Percentiles rank a stretch among this genome's conserved stretches.
Evolutionary conservation across 2,888 invertebrate species (phyloP).

Genomic region (Epistrophella euchroma): DNA sequence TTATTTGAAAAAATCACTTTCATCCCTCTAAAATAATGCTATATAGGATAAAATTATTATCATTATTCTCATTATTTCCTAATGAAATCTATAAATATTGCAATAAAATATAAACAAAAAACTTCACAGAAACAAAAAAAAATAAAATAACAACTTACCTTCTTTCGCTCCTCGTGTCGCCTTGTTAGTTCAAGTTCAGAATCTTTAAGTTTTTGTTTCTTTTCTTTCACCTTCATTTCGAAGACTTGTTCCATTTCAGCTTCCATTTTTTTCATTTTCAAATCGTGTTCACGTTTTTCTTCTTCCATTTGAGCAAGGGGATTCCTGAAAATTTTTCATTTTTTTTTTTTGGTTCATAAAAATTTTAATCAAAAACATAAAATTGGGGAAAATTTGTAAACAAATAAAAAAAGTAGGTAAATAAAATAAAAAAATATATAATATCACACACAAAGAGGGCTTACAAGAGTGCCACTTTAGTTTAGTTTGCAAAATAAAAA

Average conservation of each 20-base stretch:
- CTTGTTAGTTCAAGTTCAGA: conserved; percentile 96
- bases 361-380: conserved; percentile 22
- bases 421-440: conserved; percentile 21
- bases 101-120: not conserved
- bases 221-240: conserved; percentile 98
- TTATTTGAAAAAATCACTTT: not conserved
- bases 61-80: not conserved
- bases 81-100: not conserved
- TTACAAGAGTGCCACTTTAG: not conserved
- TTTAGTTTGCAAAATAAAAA: conserved; percentile 24
- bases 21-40: not conserved
- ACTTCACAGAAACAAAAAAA: conserved; percentile 74
- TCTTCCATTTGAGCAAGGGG: conserved; percentile 99
- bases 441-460: conserved; percentile 43
- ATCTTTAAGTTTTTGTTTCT: conserved; percentile 97
- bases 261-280: conserved; percentile 99
- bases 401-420: too few species aligned
- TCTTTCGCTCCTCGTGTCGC: conserved; percentile 92
- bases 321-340: conserved; percentile 87
- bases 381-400: not conserved
- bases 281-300: conserved; percentile 97
- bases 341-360: conserved; percentile 29
- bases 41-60: not conserved
- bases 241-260: conserved; percentile 99
- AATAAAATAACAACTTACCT: conserved; percentile 82